Percentiles rank a stretch among this genome's conserved stretches.
phyloP scores from a whole-genome alignment of 92 coral and sea anemone genomes.

The Micromussa lordhowensis region DNA sequence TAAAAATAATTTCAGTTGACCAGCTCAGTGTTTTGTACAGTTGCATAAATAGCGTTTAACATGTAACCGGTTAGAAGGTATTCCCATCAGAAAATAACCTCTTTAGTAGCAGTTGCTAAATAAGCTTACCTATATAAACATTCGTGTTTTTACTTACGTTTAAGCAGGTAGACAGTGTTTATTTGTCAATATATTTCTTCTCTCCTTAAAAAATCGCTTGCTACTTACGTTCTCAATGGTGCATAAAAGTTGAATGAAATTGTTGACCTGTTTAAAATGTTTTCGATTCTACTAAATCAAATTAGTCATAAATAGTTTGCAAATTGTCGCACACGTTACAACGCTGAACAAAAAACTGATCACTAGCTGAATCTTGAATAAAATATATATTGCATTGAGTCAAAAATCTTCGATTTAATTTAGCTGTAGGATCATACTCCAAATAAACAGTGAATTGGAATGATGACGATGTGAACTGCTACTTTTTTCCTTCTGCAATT shows the following conservation, averaged over 20 bases:
- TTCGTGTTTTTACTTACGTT: too few species aligned
- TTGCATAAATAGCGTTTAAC: background rate
- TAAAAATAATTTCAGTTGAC: background rate
- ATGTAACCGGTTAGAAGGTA: too few species aligned
- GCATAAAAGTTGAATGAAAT: too few species aligned
- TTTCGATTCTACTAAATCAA: background rate
- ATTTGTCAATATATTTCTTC: background rate
- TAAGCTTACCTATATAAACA: background rate
- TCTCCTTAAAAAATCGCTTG: background rate
- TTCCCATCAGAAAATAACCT: background rate
- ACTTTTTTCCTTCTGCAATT: too few species aligned
- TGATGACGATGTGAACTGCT: too few species aligned
- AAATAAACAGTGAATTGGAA: too few species aligned
- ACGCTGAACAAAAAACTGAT: background rate
- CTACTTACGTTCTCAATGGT: background rate
- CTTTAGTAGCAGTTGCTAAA: background rate
- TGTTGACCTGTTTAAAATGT: background rate
- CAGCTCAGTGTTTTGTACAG: background rate
- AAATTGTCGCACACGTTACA: background rate
- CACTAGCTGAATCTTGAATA: background rate
- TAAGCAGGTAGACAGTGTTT: background rate
- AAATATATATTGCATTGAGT: background rate
- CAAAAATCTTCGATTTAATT: background rate
- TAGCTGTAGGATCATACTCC: too few species aligned
- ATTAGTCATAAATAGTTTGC: background rate